These are phyloP conservation scores for Erpetoichthys calabaricus DNA, from an alignment of 2,797 vertebrate species.

Conservation along the genomic window DNA sequence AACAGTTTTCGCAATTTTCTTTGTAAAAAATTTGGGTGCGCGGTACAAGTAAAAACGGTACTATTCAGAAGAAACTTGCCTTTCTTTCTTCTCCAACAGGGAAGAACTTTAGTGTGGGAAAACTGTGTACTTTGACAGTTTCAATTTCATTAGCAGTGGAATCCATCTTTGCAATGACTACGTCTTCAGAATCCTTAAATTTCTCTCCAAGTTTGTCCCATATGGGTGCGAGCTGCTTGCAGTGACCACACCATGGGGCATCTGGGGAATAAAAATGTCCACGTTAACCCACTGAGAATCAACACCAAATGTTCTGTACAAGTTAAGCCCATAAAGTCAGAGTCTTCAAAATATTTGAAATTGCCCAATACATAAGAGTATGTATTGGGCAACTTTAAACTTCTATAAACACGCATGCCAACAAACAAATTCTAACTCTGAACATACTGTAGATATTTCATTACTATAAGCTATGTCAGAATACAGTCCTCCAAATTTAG, in stretches of 20 bases:
- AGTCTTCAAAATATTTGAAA: no score
- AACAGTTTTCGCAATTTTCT: no score
- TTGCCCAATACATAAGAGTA: no score
- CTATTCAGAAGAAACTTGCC: constrained; percentile 35
- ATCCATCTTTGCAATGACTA: constrained; percentile 90
- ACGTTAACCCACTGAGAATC: neutral
- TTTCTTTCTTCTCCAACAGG: constrained; percentile 67
- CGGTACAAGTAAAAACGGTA: neutral
- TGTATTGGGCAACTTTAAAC: no score
- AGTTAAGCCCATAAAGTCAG: no score
- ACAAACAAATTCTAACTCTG: no score
- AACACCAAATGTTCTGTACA: no score
- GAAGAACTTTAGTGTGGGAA: constrained; percentile 94
- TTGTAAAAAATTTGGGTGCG: no score
- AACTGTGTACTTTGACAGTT: constrained; percentile 87
- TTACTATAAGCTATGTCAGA: no score
- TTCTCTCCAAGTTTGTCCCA: constrained; percentile 93
- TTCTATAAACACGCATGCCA: no score
- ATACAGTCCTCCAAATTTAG: no score
- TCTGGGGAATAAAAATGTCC: constrained; percentile 42
- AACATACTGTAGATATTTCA: no score
- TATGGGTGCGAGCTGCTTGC: constrained; percentile 90
- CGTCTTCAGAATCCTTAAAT: constrained; percentile 61
- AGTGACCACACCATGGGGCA: constrained; percentile 97
- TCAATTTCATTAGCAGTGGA: constrained; percentile 92